Evolutionary conservation across 2,797 vertebrate genomes (phyloP).

Genomic region (Thalassophryne amazonica): DNA sequence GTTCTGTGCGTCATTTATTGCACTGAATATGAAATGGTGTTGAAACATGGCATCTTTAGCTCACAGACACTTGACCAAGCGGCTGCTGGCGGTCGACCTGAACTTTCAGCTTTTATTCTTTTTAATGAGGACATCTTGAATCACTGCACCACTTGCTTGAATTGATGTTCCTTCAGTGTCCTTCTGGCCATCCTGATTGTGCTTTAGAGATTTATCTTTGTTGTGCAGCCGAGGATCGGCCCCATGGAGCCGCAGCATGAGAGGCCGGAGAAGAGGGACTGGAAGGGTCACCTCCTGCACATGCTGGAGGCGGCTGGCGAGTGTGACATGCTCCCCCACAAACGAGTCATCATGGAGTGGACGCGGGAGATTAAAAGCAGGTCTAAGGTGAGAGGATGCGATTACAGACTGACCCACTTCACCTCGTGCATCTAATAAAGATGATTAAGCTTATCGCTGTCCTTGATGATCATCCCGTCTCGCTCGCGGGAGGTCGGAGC

Average conservation of each 20-base stretch:
- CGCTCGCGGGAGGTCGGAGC: not conserved
- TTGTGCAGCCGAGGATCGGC: conserved; percentile 49
- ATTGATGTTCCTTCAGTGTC: too few relatives aligned
- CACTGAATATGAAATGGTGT: too few relatives aligned
- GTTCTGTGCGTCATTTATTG: too few relatives aligned
- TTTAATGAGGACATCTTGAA: too few relatives aligned
- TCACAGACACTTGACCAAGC: too few relatives aligned
- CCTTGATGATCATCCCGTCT: conserved; percentile 9
- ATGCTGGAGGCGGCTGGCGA: conserved; percentile 73
- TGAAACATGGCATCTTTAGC: too few relatives aligned
- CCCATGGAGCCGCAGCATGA: conserved; percentile 48
- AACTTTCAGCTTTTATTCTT: too few relatives aligned
- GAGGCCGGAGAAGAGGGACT: conserved; percentile 64
- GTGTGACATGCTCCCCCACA: conserved; percentile 69
- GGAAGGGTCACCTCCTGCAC: conserved; percentile 69
- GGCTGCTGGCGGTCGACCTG: too few relatives aligned
- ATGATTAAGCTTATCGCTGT: conserved; percentile 38
- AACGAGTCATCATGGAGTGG: conserved; percentile 79
- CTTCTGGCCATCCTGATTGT: not conserved
- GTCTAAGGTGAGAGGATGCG: conserved; percentile 54
- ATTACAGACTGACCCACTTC: conserved; percentile 54
- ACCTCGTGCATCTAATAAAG: conserved; percentile 24
- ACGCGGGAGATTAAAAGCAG: conserved; percentile 64
- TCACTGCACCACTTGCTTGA: too few relatives aligned
- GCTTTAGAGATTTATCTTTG: not conserved